These are phyloP conservation scores for Lycodopsis pacificus DNA, from an alignment of 2,797 vertebrate species.

Conservation along the genomic window DNA sequence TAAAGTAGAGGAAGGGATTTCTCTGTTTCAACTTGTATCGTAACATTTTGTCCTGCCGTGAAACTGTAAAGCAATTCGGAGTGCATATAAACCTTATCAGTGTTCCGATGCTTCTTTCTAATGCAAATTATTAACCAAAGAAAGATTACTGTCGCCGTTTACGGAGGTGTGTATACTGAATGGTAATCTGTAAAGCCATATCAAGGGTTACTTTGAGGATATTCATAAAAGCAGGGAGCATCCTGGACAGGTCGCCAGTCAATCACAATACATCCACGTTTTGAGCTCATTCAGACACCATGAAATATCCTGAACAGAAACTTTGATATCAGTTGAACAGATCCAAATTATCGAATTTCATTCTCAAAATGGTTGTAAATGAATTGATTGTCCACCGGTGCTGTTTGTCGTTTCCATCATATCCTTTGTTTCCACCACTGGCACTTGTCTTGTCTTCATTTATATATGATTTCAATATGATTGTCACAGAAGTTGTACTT, in stretches of 20 bases:
- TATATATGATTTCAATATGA: neutral
- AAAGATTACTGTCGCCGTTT: neutral
- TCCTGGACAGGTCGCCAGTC: neutral
- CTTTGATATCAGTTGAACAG: neutral
- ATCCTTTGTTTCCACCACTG: neutral
- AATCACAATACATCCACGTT: neutral
- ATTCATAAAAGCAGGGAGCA: neutral
- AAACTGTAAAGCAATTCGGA: neutral
- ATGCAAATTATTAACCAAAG: conserved; percentile 61
- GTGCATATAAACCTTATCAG: conserved; percentile 42
- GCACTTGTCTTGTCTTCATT: neutral
- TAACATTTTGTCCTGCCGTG: neutral
- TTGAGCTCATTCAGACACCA: neutral
- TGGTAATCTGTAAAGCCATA: neutral
- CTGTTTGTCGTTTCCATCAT: neutral
- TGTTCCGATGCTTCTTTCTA: conserved; percentile 6
- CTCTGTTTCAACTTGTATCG: neutral
- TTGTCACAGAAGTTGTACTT: neutral
- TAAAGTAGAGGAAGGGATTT: neutral
- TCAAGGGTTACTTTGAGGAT: neutral
- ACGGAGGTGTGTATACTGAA: neutral
- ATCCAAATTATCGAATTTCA: neutral
- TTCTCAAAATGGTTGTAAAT: neutral
- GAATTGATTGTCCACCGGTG: neutral
- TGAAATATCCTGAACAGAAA: neutral